phyloP scores from a whole-genome alignment of 2,888 invertebrate species.

The Cantharis rufa region DNA sequence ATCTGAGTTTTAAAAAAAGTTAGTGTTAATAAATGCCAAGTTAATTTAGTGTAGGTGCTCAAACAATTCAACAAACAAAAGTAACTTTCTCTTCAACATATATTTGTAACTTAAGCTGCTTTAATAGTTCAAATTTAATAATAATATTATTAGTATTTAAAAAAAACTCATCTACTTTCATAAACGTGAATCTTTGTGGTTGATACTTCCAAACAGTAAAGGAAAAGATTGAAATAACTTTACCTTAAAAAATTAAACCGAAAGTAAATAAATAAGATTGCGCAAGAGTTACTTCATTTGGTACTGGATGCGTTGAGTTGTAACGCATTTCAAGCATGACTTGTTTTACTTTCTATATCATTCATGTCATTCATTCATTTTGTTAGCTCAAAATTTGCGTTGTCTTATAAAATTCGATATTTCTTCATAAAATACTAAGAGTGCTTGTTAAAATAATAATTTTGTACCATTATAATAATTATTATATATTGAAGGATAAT shows the following conservation, averaged over 20 bases:
- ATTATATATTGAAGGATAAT: neutral
- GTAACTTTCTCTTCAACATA: neutral
- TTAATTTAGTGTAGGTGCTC: neutral
- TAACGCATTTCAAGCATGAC: constrained; percentile 43
- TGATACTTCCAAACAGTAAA: neutral
- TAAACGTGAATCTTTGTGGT: neutral
- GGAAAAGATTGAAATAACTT: neutral
- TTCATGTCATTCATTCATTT: constrained; percentile 7
- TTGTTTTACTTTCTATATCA: constrained; percentile 17
- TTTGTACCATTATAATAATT: too few species aligned
- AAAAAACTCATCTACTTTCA: neutral
- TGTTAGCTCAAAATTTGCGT: neutral
- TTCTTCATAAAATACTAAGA: neutral
- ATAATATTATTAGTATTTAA: neutral
- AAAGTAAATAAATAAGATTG: constrained; percentile 43
- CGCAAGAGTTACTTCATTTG: constrained; percentile 49
- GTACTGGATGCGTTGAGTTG: constrained; percentile 45
- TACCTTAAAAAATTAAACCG: constrained; percentile 28
- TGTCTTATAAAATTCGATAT: neutral
- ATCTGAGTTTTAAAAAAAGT: neutral
- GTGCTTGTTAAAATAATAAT: neutral
- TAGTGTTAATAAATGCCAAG: neutral
- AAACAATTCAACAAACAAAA: neutral
- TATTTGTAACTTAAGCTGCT: neutral
- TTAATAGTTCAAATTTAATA: neutral